Conservation (phyloP, 2,888 invertebrate genomes). For the Caenorhabditis uteleia region DNA sequence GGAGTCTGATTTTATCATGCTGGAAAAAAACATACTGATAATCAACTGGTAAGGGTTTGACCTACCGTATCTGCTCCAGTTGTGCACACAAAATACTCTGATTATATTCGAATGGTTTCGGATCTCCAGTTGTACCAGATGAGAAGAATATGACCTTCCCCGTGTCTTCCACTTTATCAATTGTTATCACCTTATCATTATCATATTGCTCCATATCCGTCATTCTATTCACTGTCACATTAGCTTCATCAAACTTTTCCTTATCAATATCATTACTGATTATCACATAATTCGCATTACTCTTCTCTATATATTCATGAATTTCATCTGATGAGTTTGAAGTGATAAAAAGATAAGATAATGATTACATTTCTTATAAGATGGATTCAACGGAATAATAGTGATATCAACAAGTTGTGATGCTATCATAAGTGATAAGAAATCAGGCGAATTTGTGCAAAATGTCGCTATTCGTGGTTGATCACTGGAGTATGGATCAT, state of each 20-base stretch:
- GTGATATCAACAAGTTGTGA: conserved; percentile 25
- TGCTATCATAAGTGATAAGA: conserved; percentile 36
- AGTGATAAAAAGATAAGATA: not conserved
- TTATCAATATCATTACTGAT: conserved; percentile 23
- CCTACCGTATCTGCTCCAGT: conserved; percentile 38
- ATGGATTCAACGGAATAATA: conserved; percentile 51
- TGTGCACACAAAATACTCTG: conserved; percentile 46
- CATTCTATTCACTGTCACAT: conserved; percentile 4
- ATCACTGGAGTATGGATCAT: too few relatives aligned
- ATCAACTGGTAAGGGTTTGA: too few relatives aligned
- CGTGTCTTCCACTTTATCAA: not conserved
- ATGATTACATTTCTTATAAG: conserved; percentile 42
- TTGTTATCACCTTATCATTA: not conserved
- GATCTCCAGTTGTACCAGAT: conserved; percentile 61
- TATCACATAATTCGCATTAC: conserved; percentile 17
- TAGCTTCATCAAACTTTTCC: conserved; percentile 19
- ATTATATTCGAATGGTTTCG: conserved; percentile 50
- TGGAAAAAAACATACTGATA: conserved; percentile 2
- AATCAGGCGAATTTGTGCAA: conserved; percentile 42
- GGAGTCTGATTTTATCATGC: conserved; percentile 9
- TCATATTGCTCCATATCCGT: not conserved
- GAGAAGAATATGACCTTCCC: conserved; percentile 57
- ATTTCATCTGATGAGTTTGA: conserved; percentile 43
- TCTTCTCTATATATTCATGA: conserved; percentile 26
- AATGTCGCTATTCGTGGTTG: conserved; percentile 23